Conservation (phyloP, 2,113 vertebrate species). For the Erpornis zantholeuca region DNA sequence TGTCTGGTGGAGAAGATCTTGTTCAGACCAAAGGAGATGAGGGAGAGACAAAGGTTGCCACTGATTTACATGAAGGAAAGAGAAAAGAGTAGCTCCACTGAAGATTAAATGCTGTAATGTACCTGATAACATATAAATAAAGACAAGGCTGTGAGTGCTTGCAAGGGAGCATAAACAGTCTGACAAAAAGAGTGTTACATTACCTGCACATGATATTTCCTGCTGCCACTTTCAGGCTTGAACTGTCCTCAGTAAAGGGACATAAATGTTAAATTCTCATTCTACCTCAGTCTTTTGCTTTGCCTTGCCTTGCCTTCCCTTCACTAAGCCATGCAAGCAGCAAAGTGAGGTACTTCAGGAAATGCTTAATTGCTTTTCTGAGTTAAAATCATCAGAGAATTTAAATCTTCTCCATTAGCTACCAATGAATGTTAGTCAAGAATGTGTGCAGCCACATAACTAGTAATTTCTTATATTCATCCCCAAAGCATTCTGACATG, state of each 20-base stretch:
- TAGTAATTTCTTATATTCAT: background rate
- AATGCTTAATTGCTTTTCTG: background rate
- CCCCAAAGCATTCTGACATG: background rate
- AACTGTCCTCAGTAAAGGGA: background rate
- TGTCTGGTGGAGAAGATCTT: background rate
- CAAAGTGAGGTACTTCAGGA: background rate
- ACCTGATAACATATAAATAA: background rate
- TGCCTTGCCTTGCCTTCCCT: background rate
- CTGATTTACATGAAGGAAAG: background rate
- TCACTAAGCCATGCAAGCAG: background rate
- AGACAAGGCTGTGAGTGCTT: background rate
- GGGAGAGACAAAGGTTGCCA: background rate
- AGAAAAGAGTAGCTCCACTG: background rate
- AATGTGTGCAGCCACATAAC: background rate
- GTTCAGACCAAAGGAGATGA: background rate
- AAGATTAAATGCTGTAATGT: background rate
- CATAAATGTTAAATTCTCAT: background rate
- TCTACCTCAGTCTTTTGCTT: background rate
- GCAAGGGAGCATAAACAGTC: background rate
- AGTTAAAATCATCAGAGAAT: background rate
- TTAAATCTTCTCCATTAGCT: background rate
- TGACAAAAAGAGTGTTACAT: background rate
- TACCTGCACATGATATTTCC: background rate
- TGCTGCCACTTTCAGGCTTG: background rate
- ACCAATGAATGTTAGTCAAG: background rate